Evolutionary conservation across 2,888 invertebrate species (phyloP), one percentile per base, ranked within the genome.

Genomic region (Malachius bipustulatus): DNA sequence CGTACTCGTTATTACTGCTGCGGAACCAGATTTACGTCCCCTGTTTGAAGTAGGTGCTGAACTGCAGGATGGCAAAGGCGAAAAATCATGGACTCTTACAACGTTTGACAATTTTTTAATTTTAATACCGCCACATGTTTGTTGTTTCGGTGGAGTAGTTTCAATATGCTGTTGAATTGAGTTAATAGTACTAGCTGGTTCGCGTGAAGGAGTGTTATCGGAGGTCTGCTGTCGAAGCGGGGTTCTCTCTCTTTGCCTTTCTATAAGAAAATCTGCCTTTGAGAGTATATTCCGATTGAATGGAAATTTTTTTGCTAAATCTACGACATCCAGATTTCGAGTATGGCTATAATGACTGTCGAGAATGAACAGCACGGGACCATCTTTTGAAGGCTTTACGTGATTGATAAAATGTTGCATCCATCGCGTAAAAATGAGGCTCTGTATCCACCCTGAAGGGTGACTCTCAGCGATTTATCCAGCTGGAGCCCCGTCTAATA

Each of bases 71-170:
- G 32, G 24, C 26, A 24, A 14, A 32, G 32, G 2, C 24, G 14
- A 32, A 19, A 32, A 32, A 14, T n/a, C n/a, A n/a, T n/a, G n/a
- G n/a, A 32, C 14, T 32, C 26, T 31, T 19, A 32, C 32, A 19
- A 32, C 26, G 13, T 32, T 32, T 13, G 32, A 8, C 26, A 16
- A 19, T 26, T 24, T 12, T 16, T 19, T 14, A 19, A 24, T 19
- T 32, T 32, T 19, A 31, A 15, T 19, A 24, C 6, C 9, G 9
- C 24, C 6, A 24, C 24, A 6, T 9, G 24, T 24, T 24, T 24
- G 24, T 24, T 24, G 24, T 24, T 24, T 24, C 9, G 24, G 9
- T 14, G 29, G 12, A 15, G 29, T 29, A 6, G 14, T 29, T 29
- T 29, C n/a, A 14, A 9, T n/a, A 11, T 9, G 15, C 29, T 29